Evolutionary conservation across 2,888 invertebrate species (phyloP).

Genomic region (Penaeus monodon): DNA sequence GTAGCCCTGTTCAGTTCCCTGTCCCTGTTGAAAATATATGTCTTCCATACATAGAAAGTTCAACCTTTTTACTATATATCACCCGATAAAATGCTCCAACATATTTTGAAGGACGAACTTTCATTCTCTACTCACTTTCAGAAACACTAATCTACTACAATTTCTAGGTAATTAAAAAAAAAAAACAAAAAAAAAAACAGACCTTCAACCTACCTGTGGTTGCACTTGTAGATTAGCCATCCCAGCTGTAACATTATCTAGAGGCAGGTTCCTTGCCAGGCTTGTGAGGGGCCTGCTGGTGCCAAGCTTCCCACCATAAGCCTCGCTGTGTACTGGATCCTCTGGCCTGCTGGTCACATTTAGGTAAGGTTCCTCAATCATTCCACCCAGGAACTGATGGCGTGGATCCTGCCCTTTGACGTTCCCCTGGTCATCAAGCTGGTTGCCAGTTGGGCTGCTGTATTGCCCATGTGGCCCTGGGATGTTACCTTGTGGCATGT

Average conservation of each 20-base stretch:
- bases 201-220: conserved; percentile 11
- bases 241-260: conserved; percentile 13
- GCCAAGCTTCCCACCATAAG: conserved; percentile 29
- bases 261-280: conserved; percentile 1
- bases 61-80: too few relatives aligned
- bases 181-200: background rate
- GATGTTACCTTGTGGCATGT: conserved; percentile 3
- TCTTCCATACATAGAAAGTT: too few relatives aligned
- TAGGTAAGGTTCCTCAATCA: conserved; percentile 41
- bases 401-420: background rate
- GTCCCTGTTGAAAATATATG: too few relatives aligned
- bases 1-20: background rate
- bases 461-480: background rate
- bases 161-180: background rate
- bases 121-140: too few relatives aligned
- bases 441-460: background rate
- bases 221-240: conserved; percentile 21
- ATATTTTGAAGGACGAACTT: too few relatives aligned
- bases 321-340: conserved; percentile 8
- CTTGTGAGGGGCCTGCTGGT: conserved; percentile 17
- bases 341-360: background rate
- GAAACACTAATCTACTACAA: too few relatives aligned
- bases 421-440: background rate
- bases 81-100: too few relatives aligned
- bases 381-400: conserved; percentile 41